phyloP scores from a whole-genome alignment of 2,797 vertebrate species.

The Poecile montanus region DNA sequence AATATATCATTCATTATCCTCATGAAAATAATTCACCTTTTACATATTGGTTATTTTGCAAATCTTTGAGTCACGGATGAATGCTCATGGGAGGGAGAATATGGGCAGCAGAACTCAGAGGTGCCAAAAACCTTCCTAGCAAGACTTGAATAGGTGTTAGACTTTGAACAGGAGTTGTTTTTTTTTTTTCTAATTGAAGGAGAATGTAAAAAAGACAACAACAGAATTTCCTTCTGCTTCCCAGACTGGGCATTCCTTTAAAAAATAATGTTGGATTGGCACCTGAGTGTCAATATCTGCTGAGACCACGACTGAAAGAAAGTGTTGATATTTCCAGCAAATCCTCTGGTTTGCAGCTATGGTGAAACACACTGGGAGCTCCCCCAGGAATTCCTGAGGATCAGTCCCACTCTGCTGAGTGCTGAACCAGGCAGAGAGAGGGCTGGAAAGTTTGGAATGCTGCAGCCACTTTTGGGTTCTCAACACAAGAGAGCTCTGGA shows the following conservation, averaged over 20 bases:
- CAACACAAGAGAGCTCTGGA: background rate
- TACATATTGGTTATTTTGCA: conserved; percentile 10
- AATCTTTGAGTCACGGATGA: background rate
- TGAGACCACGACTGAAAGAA: background rate
- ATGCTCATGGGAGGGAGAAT: background rate
- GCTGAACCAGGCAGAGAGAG: background rate
- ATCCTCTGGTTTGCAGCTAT: conserved; percentile 11
- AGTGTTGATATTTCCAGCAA: conserved; percentile 3
- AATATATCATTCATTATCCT: conserved; percentile 12
- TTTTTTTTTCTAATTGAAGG: background rate
- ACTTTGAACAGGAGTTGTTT: background rate
- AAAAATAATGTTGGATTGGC: background rate
- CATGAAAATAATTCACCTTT: conserved; percentile 27
- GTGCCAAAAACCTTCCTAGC: background rate
- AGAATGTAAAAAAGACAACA: background rate
- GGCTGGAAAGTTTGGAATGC: background rate
- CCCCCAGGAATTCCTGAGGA: conserved; percentile 25
- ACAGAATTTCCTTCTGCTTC: background rate
- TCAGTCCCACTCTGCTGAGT: background rate
- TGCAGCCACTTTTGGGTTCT: background rate
- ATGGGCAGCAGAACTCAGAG: background rate
- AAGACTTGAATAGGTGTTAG: background rate
- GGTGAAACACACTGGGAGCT: background rate
- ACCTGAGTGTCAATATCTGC: background rate
- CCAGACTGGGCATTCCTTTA: background rate